These are phyloP conservation scores for Zingel zingel DNA, from an alignment of 2,113 vertebrate species.

Conservation along the genomic window DNA sequence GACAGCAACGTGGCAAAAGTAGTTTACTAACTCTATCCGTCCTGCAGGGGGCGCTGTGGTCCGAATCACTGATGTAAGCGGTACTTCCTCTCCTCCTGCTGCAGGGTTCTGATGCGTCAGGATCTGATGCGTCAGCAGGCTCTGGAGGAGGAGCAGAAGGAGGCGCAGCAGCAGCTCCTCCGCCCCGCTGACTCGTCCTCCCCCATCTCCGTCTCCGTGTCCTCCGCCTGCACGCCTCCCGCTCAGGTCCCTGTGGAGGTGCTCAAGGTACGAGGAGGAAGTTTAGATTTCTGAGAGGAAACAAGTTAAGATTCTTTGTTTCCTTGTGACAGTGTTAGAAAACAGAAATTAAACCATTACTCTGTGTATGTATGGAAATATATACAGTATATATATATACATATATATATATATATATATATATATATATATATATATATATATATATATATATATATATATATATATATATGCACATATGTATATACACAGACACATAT, in stretches of 20 bases:
- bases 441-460: no score
- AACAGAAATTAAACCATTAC: no score
- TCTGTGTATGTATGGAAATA: no score
- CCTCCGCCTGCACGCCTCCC: conserved; percentile 73
- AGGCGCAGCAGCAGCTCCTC: conserved; percentile 78
- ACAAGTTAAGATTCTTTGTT: no score
- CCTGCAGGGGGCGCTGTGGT: no score
- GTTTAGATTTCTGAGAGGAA: neutral
- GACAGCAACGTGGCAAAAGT: no score
- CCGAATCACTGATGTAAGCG: neutral
- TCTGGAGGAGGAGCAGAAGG: conserved; percentile 89
- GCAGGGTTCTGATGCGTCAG: conserved; percentile 88
- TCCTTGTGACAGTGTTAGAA: neutral
- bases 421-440: no score
- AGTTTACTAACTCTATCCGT: no score
- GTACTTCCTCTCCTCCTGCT: conserved; percentile 13
- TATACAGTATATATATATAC: no score
- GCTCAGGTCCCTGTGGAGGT: conserved; percentile 92
- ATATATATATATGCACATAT: no score
- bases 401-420: no score
- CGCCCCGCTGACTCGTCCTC: conserved; percentile 67
- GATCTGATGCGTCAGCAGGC: conserved; percentile 92
- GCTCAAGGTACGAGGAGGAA: conserved; percentile 85
- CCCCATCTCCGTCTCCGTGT: conserved; percentile 84
- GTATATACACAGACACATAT: no score